Conservation (phyloP, 2,888 invertebrate genomes). For the Alloscopus bannaensis region DNA sequence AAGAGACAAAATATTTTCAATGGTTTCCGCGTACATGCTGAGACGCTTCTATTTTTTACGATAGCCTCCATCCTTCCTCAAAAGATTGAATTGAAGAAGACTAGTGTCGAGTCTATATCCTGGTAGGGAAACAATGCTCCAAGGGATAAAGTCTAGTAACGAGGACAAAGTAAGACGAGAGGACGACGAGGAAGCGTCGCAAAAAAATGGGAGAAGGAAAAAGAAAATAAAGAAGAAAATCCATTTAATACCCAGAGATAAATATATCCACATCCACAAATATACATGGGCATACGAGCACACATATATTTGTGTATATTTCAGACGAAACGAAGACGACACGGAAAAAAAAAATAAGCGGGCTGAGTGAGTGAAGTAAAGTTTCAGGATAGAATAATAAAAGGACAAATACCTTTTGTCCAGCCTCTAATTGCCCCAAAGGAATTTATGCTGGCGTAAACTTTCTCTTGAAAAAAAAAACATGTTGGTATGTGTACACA, state of each 20-base stretch:
- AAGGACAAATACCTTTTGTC: slow-evolving; percentile 67
- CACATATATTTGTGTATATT: too few species aligned
- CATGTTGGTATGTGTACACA: slow-evolving; percentile 50
- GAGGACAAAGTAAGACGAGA: slow-evolving; percentile 15
- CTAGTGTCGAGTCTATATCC: slow-evolving; percentile 23
- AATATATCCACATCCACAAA: slow-evolving; percentile 7
- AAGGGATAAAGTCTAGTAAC: slow-evolving; percentile 51
- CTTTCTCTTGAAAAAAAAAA: slow-evolving; percentile 60
- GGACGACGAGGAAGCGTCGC: not conserved
- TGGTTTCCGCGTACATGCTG: too few species aligned
- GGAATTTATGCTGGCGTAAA: slow-evolving; percentile 66
- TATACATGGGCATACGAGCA: too few species aligned
- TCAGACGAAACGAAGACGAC: not conserved
- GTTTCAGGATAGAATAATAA: slow-evolving; percentile 56
- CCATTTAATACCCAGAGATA: slow-evolving; percentile 42
- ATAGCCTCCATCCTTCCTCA: too few species aligned
- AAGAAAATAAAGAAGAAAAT: slow-evolving; percentile 50
- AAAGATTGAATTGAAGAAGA: slow-evolving; percentile 54
- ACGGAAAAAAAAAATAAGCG: not conserved
- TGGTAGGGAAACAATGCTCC: slow-evolving; percentile 53
- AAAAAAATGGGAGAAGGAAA: not conserved
- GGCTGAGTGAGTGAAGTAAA: slow-evolving; percentile 49
- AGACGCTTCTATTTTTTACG: too few species aligned
- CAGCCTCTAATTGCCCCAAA: slow-evolving; percentile 65
- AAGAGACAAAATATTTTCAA: too few species aligned